Evolutionary conservation across 2,888 invertebrate genomes (phyloP).

Genomic region (Schrankia costaestrigalis): DNA sequence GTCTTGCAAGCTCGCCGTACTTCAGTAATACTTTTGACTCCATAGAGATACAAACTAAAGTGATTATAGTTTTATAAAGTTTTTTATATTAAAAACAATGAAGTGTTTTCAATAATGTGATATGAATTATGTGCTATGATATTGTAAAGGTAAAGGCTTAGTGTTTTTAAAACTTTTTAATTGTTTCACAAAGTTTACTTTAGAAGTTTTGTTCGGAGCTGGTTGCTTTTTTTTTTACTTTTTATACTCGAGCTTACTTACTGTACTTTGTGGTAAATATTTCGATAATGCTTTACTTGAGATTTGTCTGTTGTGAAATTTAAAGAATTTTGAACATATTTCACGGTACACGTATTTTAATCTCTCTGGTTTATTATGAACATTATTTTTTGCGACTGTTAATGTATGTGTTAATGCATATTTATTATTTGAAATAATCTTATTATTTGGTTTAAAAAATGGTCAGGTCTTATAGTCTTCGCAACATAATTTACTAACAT

Average conservation of each 20-base stretch:
- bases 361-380: too few relatives aligned
- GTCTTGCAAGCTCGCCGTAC: constrained; percentile 45
- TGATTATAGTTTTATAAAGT: constrained; percentile 27
- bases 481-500: too few relatives aligned
- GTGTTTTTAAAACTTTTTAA: constrained; percentile 19
- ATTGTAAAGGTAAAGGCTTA: constrained; percentile 46
- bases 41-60: constrained; percentile 33
- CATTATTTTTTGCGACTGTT: too few relatives aligned
- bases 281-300: constrained; percentile 6
- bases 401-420: too few relatives aligned
- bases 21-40: constrained; percentile 62
- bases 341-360: too few relatives aligned
- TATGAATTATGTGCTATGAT: constrained; percentile 51
- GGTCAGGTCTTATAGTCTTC: too few relatives aligned
- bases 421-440: too few relatives aligned
- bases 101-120: constrained; percentile 60
- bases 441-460: too few relatives aligned
- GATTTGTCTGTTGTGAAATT: background rate
- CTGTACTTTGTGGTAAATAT: constrained; percentile 39
- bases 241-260: constrained; percentile 42
- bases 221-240: constrained; percentile 39
- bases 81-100: constrained; percentile 50
- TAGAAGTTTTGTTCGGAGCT: constrained; percentile 27
- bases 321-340: too few relatives aligned
- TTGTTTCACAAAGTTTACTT: constrained; percentile 4